Base-by-base conservation (phyloP, 2,888 invertebrate genomes). In the Diadegma fenestrale region DNA sequence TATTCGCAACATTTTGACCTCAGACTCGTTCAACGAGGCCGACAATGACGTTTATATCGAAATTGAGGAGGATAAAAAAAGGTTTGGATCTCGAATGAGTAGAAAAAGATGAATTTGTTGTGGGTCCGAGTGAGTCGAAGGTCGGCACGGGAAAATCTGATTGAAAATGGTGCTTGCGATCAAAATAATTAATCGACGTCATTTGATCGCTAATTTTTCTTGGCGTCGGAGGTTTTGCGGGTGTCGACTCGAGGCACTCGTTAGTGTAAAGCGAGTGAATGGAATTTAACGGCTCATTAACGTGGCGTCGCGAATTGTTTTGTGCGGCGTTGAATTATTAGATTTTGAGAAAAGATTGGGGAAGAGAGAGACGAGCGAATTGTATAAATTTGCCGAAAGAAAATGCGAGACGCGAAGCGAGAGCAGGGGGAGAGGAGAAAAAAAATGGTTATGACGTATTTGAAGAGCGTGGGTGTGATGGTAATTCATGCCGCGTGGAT, bases 391-490 rank as follows among this genome's bases (percentile, higher is more conserved):
- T 26, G 26, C 5, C n/a, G 45, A 45, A 17, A 45, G 45, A 68
- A 45, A 45, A 68, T 26, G 37, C 1, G 17, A 41, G 41, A 14
- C 0, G 3, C 26, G 19, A 33, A 22, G 48, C 10, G n/a, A 30
- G 51, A 72, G 61, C n/a, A n/a, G 17, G 66, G 54, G 63, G 64
- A 33, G 33, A 43, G 43, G 26, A 8, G 43, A 17, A n/a, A 81
- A 75, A 68, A 58, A 61, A 68, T 41, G 41, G 58, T 45, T 68
- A 69, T 63, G 82, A 71, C 76, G 64, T 54, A 66, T 79, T 82
- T 51, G 72, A 51, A 22, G 48, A 71, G 33, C 54, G 82, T 66
- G 54, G 66, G 43, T 61, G 61, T 82, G 66, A 33, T 45, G 61
- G 63, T 45, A 63, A 75, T 75, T 75, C 45, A 48, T 75, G 19